phyloP scores from a whole-genome alignment of 2,113 vertebrate species.

The Corythaixoides concolor region DNA sequence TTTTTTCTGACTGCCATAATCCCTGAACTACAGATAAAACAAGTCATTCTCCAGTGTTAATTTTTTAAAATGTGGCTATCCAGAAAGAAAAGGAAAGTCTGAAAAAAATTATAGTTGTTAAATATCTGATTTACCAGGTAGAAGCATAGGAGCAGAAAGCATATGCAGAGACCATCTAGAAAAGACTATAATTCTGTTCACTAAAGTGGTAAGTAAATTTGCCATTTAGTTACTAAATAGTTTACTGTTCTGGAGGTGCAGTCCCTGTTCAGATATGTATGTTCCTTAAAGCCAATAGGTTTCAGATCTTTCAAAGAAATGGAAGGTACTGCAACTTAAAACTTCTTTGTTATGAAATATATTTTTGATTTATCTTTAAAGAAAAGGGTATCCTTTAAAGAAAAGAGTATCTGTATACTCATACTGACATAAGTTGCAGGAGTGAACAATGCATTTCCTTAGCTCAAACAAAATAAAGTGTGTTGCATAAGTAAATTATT shows the following conservation, averaged over 20 bases:
- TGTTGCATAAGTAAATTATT: background rate
- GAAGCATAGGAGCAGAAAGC: constrained; percentile 80
- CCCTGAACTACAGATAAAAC: background rate
- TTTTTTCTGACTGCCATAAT: background rate
- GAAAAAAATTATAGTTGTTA: background rate
- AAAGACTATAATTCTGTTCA: constrained; percentile 95
- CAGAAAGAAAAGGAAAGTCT: background rate
- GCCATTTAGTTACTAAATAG: background rate
- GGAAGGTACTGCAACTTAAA: background rate
- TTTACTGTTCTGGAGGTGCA: background rate
- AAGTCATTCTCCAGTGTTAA: background rate
- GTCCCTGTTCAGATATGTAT: no score
- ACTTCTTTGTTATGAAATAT: background rate
- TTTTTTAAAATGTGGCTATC: background rate
- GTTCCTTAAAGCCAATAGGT: background rate
- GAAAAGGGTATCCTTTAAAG: rapidly evolving
- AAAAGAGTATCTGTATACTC: no score
- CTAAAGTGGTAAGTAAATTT: constrained; percentile 92
- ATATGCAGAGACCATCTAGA: constrained; percentile 93
- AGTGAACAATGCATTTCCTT: background rate
- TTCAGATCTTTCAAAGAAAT: background rate
- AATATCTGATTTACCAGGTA: constrained; percentile 79
- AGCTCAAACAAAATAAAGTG: background rate
- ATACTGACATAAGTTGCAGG: background rate
- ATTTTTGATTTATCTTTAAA: background rate